Percentiles rank a stretch among this genome's conserved stretches.
phyloP scores from a whole-genome alignment of 1,140 invertebrate species.

The Ectropis grisescens region DNA sequence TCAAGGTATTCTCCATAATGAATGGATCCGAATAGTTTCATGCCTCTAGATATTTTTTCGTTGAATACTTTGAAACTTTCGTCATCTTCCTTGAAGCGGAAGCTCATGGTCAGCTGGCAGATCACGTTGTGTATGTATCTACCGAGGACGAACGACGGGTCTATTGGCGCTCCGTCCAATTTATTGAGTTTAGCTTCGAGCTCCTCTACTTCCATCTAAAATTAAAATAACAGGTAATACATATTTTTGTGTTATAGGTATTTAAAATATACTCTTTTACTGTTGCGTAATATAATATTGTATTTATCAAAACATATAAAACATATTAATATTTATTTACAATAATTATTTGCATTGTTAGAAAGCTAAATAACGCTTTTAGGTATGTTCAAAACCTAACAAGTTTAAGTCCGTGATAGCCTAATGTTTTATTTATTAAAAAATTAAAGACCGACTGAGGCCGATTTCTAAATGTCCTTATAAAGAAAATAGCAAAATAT shows the following conservation, averaged over 20 bases:
- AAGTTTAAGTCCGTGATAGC: no score
- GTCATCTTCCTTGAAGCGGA: conserved; percentile 82
- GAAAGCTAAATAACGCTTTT: no score
- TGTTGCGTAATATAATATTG: no score
- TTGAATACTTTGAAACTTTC: conserved; percentile 79
- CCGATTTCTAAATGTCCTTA: no score
- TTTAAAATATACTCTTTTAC: no score
- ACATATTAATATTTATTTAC: no score
- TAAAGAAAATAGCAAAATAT: no score
- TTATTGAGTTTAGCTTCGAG: conserved; percentile 74
- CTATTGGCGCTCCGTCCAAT: conserved; percentile 70
- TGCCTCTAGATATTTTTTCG: conserved; percentile 85
- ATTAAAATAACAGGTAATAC: conserved; percentile 1
- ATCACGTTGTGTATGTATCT: conserved; percentile 89
- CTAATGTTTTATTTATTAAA: no score
- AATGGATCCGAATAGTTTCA: conserved; percentile 82
- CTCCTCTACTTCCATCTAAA: conserved; percentile 78
- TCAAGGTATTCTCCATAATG: conserved; percentile 70
- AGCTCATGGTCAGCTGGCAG: conserved; percentile 86
- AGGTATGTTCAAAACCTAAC: no score
- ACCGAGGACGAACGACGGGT: conserved; percentile 75
- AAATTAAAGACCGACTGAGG: no score
- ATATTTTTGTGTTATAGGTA: neutral
- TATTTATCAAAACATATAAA: no score
- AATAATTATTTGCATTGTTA: no score